A percentile compares a stretch with the other conserved stretches of the same genome.
Conservation (phyloP, 2,113 vertebrate genomes). For the Mungos mungo region DNA sequence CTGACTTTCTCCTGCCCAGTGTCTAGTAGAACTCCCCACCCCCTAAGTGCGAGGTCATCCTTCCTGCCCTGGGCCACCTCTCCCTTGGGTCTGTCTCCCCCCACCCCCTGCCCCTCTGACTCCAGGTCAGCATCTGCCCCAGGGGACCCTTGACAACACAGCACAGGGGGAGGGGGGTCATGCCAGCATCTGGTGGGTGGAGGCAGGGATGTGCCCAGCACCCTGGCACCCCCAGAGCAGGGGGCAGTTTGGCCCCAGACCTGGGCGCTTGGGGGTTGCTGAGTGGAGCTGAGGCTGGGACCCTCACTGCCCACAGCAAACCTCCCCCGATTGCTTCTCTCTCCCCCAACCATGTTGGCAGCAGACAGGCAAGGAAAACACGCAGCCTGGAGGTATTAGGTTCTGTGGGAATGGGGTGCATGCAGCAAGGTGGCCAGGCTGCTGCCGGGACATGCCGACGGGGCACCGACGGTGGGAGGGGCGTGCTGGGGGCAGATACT, state of each 20-base stretch:
- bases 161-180: accelerated
- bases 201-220: not conserved
- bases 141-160: not conserved
- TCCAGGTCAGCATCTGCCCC: not conserved
- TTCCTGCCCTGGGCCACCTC: not conserved
- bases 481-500: not conserved
- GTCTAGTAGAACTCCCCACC: not conserved
- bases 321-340: not conserved
- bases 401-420: constrained; percentile 93
- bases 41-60: not conserved
- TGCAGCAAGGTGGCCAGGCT: constrained; percentile 90
- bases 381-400: constrained; percentile 89
- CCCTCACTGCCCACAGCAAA: constrained; percentile 69
- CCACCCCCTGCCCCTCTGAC: no score
- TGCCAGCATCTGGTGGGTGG: constrained; percentile 67
- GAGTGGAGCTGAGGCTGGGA: constrained; percentile 56
- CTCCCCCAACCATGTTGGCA: constrained; percentile 83
- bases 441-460: constrained; percentile 84
- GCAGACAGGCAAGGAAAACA: constrained; percentile 91
- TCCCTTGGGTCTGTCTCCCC: not conserved
- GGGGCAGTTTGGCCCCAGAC: not conserved
- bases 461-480: not conserved
- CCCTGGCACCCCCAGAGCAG: not conserved
- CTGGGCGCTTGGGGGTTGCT: constrained; percentile 53
- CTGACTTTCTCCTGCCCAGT: not conserved